These are phyloP conservation scores for Dicyrtomina minuta DNA, from an alignment of 2,888 invertebrate genomes.

Conservation along the genomic window DNA sequence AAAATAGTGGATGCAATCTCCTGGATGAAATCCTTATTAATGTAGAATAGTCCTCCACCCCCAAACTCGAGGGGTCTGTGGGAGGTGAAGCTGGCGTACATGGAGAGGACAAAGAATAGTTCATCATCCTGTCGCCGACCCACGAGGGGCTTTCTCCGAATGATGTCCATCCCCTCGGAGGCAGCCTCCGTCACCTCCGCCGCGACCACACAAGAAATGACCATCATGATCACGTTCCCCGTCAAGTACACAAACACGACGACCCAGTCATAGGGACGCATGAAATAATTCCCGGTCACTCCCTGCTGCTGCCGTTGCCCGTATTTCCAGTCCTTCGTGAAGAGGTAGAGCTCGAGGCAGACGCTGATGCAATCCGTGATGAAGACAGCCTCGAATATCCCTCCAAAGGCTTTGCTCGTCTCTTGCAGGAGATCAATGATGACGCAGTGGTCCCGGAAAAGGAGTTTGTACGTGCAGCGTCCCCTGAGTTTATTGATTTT, in stretches of 20 bases:
- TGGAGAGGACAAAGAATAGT: slow-evolving; percentile 44
- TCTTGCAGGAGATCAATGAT: slow-evolving; percentile 11
- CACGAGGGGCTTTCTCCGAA: slow-evolving; percentile 45
- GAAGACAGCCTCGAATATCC: slow-evolving; percentile 10
- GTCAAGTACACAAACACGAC: slow-evolving; percentile 15
- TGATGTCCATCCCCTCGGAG: slow-evolving; percentile 43
- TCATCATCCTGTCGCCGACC: slow-evolving; percentile 42
- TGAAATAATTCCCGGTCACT: slow-evolving; percentile 10
- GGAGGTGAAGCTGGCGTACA: slow-evolving; percentile 44
- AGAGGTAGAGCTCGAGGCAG: slow-evolving; percentile 6
- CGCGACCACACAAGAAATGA: background rate
- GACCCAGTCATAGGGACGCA: slow-evolving; percentile 20
- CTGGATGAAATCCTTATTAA: slow-evolving; percentile 17
- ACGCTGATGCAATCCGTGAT: slow-evolving; percentile 12
- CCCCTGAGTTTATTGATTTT: slow-evolving; percentile 9
- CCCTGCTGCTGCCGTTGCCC: slow-evolving; percentile 11
- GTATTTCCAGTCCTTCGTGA: slow-evolving; percentile 20
- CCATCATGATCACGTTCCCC: slow-evolving; percentile 2
- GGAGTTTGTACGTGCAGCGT: background rate
- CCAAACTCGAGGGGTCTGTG: slow-evolving; percentile 29
- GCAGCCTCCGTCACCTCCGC: slow-evolving; percentile 30
- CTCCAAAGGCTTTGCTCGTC: slow-evolving; percentile 9
- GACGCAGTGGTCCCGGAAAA: slow-evolving; percentile 19
- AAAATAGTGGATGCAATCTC: slow-evolving; percentile 35
- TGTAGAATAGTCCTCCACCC: slow-evolving; percentile 8